Evolutionary conservation across 2,113 vertebrate species (phyloP), one percentile per base, ranked within the genome.

Genomic region (Sinosuthora webbiana): DNA sequence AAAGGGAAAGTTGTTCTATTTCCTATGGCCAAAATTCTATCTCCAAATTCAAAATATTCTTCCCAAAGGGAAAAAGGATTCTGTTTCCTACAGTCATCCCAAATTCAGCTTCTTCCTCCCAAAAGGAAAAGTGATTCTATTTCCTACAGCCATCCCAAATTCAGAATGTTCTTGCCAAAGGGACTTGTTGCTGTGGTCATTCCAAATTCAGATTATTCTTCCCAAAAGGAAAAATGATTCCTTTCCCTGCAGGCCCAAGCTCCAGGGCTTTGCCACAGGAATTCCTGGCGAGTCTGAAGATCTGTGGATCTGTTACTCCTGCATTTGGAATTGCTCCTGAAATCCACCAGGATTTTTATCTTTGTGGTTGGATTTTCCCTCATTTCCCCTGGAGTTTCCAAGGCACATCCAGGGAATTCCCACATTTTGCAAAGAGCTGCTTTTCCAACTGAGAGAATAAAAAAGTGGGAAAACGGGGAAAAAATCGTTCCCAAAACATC

Each of bases 331-430:
- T 25, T 37, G 39, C 15, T 44, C 41, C 60, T 24, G 49, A 44
- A 77, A 50, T 2, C 3, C 57, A 25, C 21, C 24, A 21, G 0
- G 2, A 13, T n/a, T n/a, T n/a, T n/a, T n/a, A n/a, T n/a, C n/a
- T n/a, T n/a, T 2, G 3, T 30, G 15, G 25, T 9, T 25, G 57
- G 16, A 39, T 39, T 39, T 60, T 33, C 31, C 55, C 11, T 9
- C 22, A 7, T 53, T 53, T 31, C n/a, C 23, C 52, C 31, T n/a
- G 39, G 23, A n/a, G 13, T 12, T 56, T 8, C 52, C 70, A 56
- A 24, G 63, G 41, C 41, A 41, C 12, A n/a, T 15, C 17, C 52
- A 44, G 23, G 52, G 39, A 44, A 56, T n/a, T 42, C 10, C 14
- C 49, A 31, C 15, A 4, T n/a, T 55, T 14, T 25, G 2, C 50